phyloP scores from a whole-genome alignment of 2,888 invertebrate genomes.

The Brenthis ino region DNA sequence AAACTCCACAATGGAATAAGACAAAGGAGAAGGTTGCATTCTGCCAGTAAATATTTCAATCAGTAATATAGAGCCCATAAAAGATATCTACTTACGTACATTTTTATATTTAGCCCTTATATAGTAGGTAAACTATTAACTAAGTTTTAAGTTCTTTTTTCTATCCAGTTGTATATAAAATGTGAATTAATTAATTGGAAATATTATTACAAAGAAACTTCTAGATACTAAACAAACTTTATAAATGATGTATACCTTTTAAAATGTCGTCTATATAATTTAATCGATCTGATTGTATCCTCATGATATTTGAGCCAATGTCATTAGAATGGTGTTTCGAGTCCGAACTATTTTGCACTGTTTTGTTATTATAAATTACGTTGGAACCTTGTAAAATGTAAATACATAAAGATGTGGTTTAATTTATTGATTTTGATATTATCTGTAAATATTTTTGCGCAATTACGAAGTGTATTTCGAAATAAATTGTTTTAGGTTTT shows the following conservation, averaged over 20 bases:
- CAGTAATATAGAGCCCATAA: no score
- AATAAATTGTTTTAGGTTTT: not conserved
- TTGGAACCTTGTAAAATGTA: conserved; percentile 25
- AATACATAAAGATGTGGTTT: conserved; percentile 24
- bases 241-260: not conserved
- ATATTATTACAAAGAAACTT: not conserved
- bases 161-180: not conserved
- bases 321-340: conserved; percentile 53
- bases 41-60: no score
- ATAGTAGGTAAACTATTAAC: no score
- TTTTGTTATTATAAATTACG: conserved; percentile 33
- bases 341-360: conserved; percentile 42
- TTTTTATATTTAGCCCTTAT: no score
- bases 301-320: conserved; percentile 56
- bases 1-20: no score
- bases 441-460: conserved; percentile 1
- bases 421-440: conserved; percentile 20
- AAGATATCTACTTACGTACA: no score
- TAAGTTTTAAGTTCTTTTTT: no score
- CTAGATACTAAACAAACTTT: not conserved
- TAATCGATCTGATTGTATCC: conserved; percentile 35
- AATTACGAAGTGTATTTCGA: not conserved
- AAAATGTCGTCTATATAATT: conserved; percentile 3
- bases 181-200: not conserved
- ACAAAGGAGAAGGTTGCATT: no score